Evolutionary conservation across 1,140 invertebrate genomes (phyloP), one percentile per base, ranked within the genome.

Genomic region (Panonychus citri): DNA sequence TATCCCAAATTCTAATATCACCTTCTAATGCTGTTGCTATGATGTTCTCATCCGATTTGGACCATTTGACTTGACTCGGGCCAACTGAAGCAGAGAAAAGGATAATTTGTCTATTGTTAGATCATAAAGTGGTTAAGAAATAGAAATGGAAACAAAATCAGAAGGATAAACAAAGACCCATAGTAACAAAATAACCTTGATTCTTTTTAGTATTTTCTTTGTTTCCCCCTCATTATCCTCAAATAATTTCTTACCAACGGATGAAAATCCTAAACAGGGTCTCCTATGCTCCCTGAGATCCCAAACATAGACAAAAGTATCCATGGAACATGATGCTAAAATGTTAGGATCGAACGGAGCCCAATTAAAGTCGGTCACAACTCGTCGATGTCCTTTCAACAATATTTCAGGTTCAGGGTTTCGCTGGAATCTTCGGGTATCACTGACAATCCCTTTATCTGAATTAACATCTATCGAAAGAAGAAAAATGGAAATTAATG

Each of bases 1-100:
- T 80, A 69, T 96, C 91, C 89, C 89, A 95, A 60, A 96, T 78
- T 69, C 89, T 82, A 10, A 94, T 78, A 71, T 95, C 89, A 17
- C 87, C 88, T 67, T 93, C 88, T 69, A 95, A 88, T 51, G 88
- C 83, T 46, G 89, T 93, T 1, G 90, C 89, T 60, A 96, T 72
- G 51, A 85, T 73, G 68, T 90, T 75, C 15, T 78, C 75, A 10
- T 81, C 81, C 30, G 88, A 76, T 64, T 81, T 78, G 69, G 91
- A 93, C 81, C 90, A 96, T 66, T 85, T 80, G 1, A 94, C 88
- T 75, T 94, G 86, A 27, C 82, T 85, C 12, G 87, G 85, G 58
- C 88, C 86, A 8, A 46, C 43, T 69, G 85, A 85, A 63, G 84
- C 78, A 56, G 83, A 80, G 63, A 83, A 84, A 30, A 91, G 71